Evolutionary conservation across 2,888 invertebrate genomes (phyloP).

Genomic region (Sarcophaga subvicina): DNA sequence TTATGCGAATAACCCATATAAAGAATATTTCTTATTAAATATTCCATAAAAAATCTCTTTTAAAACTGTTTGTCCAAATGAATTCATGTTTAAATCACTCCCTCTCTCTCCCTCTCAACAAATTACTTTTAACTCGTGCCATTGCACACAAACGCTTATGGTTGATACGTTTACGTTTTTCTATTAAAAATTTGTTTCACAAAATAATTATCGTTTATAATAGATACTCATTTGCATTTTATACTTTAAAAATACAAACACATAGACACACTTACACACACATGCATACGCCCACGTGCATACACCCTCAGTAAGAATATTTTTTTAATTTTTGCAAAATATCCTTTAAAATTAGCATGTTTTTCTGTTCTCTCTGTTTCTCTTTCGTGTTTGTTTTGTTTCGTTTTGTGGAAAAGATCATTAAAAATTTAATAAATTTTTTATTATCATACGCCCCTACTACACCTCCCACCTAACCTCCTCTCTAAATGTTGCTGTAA

Average conservation of each 20-base stretch:
- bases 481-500: too few species aligned
- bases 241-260: too few species aligned
- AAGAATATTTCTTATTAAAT: too few species aligned
- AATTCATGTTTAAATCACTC: too few species aligned
- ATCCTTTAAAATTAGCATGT: conserved; percentile 1
- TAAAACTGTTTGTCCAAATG: too few species aligned
- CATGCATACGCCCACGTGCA: too few species aligned
- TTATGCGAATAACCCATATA: too few species aligned
- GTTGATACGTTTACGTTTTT: too few species aligned
- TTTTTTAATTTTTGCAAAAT: not conserved
- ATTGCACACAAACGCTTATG: not conserved
- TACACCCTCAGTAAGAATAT: too few species aligned
- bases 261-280: not conserved
- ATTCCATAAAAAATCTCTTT: too few species aligned
- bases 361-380: too few species aligned
- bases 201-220: not conserved
- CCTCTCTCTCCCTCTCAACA: not conserved
- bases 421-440: conserved; percentile 39
- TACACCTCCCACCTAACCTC: not conserved
- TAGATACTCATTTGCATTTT: not conserved
- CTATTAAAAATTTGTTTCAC: too few species aligned
- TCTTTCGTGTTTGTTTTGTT: not conserved
- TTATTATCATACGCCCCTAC: conserved; percentile 5
- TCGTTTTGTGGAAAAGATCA: not conserved
- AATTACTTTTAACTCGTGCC: not conserved